Evolutionary conservation across 2,888 invertebrate genomes (phyloP), one percentile per base, ranked within the genome.

Genomic region (Stenurella melanura): DNA sequence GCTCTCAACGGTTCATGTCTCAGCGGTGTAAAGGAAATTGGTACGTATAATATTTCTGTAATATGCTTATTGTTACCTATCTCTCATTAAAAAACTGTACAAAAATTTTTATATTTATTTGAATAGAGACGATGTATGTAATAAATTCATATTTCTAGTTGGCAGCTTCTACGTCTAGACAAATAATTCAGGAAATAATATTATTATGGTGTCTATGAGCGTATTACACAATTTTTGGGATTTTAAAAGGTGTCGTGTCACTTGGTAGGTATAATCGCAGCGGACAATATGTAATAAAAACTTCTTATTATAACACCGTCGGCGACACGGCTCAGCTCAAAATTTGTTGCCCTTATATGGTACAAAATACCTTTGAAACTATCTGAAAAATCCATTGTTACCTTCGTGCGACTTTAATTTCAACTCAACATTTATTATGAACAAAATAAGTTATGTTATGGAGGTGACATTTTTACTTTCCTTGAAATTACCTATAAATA

Each of bases 271-370:
- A 60, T n/a, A n/a, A 3, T 61, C 12, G 50, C 30, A 21, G 63
- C 17, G 38, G 38, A 64, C 18, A 64, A 64, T 64, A 64, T 66
- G 70, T 73, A 76, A 76, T 68, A 76, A 72, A 75, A 75, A 71
- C 66, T 69, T 76, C 67, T 73, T 50, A 50, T 69, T 69, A 63
- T 64, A 56, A 67, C 73, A 76, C 76, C 73, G 73, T 63, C 73
- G 38, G 63, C 68, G 42, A 61, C 61, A 76, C 58, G 56, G 58
- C 42, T 67, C 26, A 61, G 76, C 68, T 69, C 57, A 19, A 73
- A 76, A 73, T 76, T 73, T 68, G 69, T 34, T 76, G 73, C 73
- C 76, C 76, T 76, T 76, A 73, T 73, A 76, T 57, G 73, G 76
- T 34, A 68, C 68, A 69, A 76, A 72, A 69, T 75, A 71, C 71